phyloP scores from a whole-genome alignment of 1,140 invertebrate species.

The Lasaia peninsularis region DNA sequence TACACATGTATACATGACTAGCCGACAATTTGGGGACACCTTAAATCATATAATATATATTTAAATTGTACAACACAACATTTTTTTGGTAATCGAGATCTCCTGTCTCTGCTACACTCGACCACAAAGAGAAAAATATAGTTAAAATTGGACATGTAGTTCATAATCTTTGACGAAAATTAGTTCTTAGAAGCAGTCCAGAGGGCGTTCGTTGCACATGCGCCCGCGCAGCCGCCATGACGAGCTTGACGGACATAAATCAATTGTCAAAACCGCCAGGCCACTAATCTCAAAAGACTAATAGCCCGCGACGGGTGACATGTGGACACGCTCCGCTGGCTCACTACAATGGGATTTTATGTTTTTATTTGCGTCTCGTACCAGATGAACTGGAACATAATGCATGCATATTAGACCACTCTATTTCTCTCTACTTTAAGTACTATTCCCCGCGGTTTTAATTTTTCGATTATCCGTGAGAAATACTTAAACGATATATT shows the following conservation, averaged over 20 bases:
- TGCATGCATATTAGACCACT: background rate
- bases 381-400: background rate
- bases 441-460: too few relatives aligned
- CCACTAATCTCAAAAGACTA: conserved; percentile 57
- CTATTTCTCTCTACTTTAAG: background rate
- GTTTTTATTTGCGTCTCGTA: background rate
- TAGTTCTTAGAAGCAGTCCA: conserved; percentile 38
- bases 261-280: conserved; percentile 67
- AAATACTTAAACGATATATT: too few relatives aligned
- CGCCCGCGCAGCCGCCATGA: conserved; percentile 57
- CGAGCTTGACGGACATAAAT: conserved; percentile 73
- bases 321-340: conserved; percentile 38
- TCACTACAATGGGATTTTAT: conserved; percentile 1
- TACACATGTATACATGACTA: too few relatives aligned
- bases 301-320: conserved; percentile 41
- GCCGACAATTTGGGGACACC: too few relatives aligned
- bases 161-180: conserved; percentile 45
- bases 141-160: conserved; percentile 10
- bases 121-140: too few relatives aligned
- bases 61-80: too few relatives aligned
- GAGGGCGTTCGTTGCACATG: conserved; percentile 36
- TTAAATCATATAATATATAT: too few relatives aligned
- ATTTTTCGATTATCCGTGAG: too few relatives aligned
- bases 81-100: too few relatives aligned
- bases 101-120: too few relatives aligned